Percentiles rank a stretch among this genome's conserved stretches.
phyloP scores from a whole-genome alignment of 2,888 invertebrate genomes.

The Zygothrica quintamaculata region DNA sequence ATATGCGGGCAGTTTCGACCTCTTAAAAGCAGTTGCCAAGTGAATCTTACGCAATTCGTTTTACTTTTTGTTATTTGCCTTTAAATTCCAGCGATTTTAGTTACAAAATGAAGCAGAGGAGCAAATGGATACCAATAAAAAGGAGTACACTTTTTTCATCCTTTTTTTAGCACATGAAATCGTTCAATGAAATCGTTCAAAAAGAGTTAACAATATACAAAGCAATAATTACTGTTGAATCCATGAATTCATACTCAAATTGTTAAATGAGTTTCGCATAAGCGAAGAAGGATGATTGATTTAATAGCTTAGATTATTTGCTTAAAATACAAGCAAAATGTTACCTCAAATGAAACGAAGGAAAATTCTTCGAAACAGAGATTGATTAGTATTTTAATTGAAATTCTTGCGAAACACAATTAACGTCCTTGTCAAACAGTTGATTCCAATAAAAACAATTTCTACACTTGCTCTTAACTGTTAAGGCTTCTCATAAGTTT shows the following conservation, averaged over 20 bases:
- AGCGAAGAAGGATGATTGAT: background rate
- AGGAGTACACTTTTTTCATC: conserved; percentile 7
- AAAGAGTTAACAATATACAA: too few relatives aligned
- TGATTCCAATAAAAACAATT: background rate
- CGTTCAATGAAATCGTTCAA: background rate
- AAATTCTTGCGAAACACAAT: background rate
- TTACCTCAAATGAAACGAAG: too few relatives aligned
- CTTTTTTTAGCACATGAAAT: background rate
- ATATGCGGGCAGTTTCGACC: conserved; percentile 48
- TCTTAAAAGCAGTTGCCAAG: background rate
- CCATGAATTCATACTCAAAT: background rate
- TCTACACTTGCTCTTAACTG: too few relatives aligned
- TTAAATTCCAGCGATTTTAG: conserved; percentile 3
- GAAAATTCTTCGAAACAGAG: background rate
- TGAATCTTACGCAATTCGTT: background rate
- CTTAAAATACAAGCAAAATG: too few relatives aligned
- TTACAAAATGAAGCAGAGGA: conserved; percentile 34
- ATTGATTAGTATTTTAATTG: conserved; percentile 1
- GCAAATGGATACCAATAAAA: conserved; percentile 19
- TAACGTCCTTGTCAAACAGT: background rate
- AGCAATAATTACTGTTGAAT: background rate
- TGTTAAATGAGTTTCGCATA: background rate
- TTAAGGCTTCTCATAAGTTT: too few relatives aligned
- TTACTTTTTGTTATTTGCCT: conserved; percentile 21
- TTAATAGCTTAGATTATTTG: too few relatives aligned